phyloP scores from a whole-genome alignment of 2,113 vertebrate genomes.

The Isurus oxyrinchus region DNA sequence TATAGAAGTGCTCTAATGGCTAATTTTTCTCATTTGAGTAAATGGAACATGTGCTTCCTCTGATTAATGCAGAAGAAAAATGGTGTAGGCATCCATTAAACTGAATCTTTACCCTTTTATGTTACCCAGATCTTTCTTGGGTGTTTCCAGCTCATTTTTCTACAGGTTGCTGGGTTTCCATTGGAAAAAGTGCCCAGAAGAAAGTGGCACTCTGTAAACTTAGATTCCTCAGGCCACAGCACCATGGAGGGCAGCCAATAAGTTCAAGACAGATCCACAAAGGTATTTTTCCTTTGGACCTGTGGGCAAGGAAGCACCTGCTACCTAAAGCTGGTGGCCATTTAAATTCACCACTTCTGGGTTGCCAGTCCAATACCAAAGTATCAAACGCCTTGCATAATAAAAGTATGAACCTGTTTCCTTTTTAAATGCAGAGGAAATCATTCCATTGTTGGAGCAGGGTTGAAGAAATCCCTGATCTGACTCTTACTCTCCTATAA shows the following conservation, averaged over 20 bases:
- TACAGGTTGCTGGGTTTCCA: not conserved
- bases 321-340: not conserved
- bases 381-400: not conserved
- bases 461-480: not conserved
- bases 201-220: not conserved
- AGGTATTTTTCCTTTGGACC: not conserved
- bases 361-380: not conserved
- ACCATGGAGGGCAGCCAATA: not conserved
- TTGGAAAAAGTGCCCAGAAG: not conserved
- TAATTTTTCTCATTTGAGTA: not conserved
- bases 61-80: not conserved
- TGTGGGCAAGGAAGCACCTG: not conserved
- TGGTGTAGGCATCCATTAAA: not conserved
- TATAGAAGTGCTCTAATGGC: not conserved
- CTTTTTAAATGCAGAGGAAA: not conserved
- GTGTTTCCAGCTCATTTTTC: not conserved
- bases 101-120: not conserved
- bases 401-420: not conserved
- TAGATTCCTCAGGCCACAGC: not conserved
- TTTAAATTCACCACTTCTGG: not conserved
- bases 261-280: not conserved
- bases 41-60: not conserved
- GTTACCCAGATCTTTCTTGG: not conserved
- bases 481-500: conserved; percentile 1
- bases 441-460: not conserved